Evolutionary conservation across 2,113 vertebrate species (phyloP), one percentile per base, ranked within the genome.

Genomic region (Falco punctatus): DNA sequence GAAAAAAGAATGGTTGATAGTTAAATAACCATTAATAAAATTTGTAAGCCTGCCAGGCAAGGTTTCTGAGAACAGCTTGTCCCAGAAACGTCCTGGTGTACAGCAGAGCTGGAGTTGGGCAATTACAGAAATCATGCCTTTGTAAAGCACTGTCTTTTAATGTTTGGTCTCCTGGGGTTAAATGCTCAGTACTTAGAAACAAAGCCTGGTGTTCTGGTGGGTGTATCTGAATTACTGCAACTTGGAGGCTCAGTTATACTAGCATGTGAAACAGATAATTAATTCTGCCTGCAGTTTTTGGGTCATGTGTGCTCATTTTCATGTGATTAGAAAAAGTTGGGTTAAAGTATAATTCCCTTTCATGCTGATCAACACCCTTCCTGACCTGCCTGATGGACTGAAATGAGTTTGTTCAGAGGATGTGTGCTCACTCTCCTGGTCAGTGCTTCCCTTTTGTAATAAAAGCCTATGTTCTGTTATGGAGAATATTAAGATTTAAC

Each of bases 1-100:
- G 18, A 48, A 48, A 75, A 58, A 57, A 51, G n/a, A 86, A 16
- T 2, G 11, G 11, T 17, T 70, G 84, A 52, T 77, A 69, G 61
- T 75, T 81, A 71, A 95, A 89, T 71, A 94, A 64, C 38, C 89
- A 67, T 79, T 51, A 84, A 59, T 86, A 40, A 81, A 71, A 75
- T 20, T 2, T 85, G 73, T 89, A 30, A 89, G 73, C 44, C 73
- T 89, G 77, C 81, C 84, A 94, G 87, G 81, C 81, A 79, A 69
- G 78, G 78, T 65, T 85, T 69, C 48, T 1, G 35, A 87, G 91
- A 91, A 72, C 81, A 74, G 4, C 42, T 0, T 2, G 46, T 69
- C 61, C 89, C 57, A 62, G 77, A 74, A 78, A 78, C 55, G 52
- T 84, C 52, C 77, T 48, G 87, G 57, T 72, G 94, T 64, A 13